Evolutionary conservation across 1,140 invertebrate genomes (phyloP).

Genomic region (Aphidius ervi): DNA sequence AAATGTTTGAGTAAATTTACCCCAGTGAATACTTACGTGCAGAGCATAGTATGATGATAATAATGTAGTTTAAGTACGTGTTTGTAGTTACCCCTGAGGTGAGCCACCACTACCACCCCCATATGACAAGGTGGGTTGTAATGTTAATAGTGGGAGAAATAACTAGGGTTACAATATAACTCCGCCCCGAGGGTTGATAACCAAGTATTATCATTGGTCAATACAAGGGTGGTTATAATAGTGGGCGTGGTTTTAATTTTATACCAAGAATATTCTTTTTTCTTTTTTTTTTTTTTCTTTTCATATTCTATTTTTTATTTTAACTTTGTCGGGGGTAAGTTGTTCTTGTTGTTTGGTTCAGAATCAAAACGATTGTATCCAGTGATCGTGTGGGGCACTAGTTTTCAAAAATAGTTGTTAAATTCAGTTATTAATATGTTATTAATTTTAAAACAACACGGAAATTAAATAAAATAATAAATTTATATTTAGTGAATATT

Average conservation of each 20-base stretch:
- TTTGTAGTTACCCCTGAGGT: slow-evolving; percentile 53
- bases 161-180: slow-evolving; percentile 13
- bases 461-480: too few relatives aligned
- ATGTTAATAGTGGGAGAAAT: slow-evolving; percentile 27
- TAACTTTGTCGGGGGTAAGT: slow-evolving; percentile 1
- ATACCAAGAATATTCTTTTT: not conserved
- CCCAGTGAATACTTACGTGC: too few relatives aligned
- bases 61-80: slow-evolving; percentile 52
- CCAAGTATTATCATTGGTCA: slow-evolving; percentile 10
- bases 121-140: slow-evolving; percentile 38
- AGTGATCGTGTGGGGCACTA: too few relatives aligned
- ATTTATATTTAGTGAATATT: too few relatives aligned
- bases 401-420: too few relatives aligned
- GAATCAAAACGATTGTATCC: too few relatives aligned
- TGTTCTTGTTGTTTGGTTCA: not conserved
- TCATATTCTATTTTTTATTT: too few relatives aligned
- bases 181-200: slow-evolving; percentile 15
- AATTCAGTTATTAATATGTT: too few relatives aligned
- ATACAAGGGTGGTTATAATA: slow-evolving; percentile 16
- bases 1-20: too few relatives aligned
- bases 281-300: slow-evolving; percentile 1
- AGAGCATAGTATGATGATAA: slow-evolving; percentile 31
- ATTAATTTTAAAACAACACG: too few relatives aligned
- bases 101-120: slow-evolving; percentile 39
- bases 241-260: slow-evolving; percentile 10